A percentile compares a stretch with the other conserved stretches of the same genome.
Evolutionary conservation across 2,797 vertebrate species (phyloP).

Genomic region (Garrulus glandarius): DNA sequence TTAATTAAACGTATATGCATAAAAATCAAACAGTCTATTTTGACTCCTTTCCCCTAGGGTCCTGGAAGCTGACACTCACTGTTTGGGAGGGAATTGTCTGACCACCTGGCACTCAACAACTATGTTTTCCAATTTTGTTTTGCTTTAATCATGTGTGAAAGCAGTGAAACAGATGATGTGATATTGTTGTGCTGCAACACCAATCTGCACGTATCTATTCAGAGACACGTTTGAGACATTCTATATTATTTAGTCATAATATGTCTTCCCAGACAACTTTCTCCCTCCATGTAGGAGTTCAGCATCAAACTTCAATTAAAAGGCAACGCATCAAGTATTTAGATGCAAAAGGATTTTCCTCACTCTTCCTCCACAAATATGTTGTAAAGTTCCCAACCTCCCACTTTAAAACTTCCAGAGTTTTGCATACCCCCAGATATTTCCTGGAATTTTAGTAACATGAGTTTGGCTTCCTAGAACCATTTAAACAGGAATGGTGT

Average conservation of each 20-base stretch:
- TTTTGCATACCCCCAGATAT: background rate
- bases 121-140: background rate
- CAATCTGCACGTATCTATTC: background rate
- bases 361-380: background rate
- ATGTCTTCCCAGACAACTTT: background rate
- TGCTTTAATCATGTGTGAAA: background rate
- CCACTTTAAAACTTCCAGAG: background rate
- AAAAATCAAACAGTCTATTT: conserved; percentile 40
- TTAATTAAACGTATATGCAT: conserved; percentile 31
- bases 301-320: background rate
- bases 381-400: background rate
- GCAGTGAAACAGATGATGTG: background rate
- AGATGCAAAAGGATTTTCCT: background rate
- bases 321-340: background rate
- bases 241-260: background rate
- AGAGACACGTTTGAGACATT: background rate
- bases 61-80: background rate
- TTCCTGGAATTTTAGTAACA: background rate
- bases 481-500: background rate
- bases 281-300: background rate
- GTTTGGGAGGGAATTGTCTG: background rate
- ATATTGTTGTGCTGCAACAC: background rate
- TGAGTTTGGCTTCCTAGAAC: background rate
- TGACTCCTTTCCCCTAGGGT: background rate
- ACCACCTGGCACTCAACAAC: background rate